Evolutionary conservation across 2,797 vertebrate species (phyloP), one percentile per base, ranked within the genome.

Genomic region (Pitangus sulphuratus): DNA sequence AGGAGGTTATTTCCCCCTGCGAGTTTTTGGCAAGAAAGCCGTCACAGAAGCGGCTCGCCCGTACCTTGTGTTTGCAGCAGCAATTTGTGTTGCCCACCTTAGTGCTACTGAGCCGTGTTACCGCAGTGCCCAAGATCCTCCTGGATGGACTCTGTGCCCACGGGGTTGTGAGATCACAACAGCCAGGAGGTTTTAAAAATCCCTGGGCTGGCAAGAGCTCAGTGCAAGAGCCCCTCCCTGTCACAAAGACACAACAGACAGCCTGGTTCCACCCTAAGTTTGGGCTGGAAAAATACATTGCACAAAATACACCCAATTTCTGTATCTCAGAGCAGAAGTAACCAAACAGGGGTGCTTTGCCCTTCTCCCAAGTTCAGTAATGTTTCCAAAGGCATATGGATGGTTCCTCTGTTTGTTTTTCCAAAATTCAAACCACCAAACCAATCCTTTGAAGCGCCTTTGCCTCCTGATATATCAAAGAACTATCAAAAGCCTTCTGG

Each of bases 401-500:
- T 18, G 44, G 45, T 69, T 70, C 81, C 47, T 66, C 60, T 51
- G 70, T 79, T 71, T 89, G 79, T 89, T 85, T 95, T 89, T 26
- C 66, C 80, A 68, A 85, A 92, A 89, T 5, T 9, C 71, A 75
- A 87, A 25, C 51, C 31, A 39, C 39, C 58, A 45, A 62, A 69
- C 45, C 78, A 37, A 4, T 3, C 30, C 70, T 95, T 78, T 68
- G 92, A 94, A 87, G 88, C 30, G 26, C 57, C 77, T 28, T 57
- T 97, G 96, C 90, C 90, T 92, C 56, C 71, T 26, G 64, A 14
- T 17, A 9, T 0, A 42, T 71, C 92, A 75, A 89, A 87, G 72
- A 68, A 48, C 37, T 53, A 40, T 9, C 75, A 78, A 31, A 68
- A 85, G 90, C 86, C 50, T 85, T 60, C 71, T 53, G 86, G 57